Percentiles rank a stretch among this genome's conserved stretches.
Evolutionary conservation across 2,797 vertebrate genomes (phyloP).

Genomic region (Anomalospiza imberbis): DNA sequence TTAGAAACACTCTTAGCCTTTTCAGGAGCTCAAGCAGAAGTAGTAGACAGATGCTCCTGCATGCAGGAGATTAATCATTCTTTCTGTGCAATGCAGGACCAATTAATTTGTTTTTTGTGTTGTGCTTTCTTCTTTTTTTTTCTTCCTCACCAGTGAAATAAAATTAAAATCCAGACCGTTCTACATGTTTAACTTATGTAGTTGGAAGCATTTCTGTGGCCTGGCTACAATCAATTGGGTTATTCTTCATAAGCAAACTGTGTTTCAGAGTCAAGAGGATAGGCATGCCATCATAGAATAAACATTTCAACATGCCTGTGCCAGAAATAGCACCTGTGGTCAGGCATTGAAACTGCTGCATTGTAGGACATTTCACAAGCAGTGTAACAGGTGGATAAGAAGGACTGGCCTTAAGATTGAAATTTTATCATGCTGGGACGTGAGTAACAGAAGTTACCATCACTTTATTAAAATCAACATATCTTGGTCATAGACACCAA

Average conservation of each 20-base stretch:
- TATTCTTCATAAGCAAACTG: not conserved
- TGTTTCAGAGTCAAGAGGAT: not conserved
- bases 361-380: not conserved
- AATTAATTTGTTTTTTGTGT: not conserved
- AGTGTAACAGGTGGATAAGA: not conserved
- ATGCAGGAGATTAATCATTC: slow-evolving; percentile 32
- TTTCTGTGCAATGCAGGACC: not conserved
- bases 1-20: slow-evolving; percentile 60
- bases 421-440: not conserved
- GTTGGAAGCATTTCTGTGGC: not conserved
- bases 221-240: not conserved
- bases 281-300: not conserved
- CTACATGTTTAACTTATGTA: not conserved
- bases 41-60: slow-evolving; percentile 40
- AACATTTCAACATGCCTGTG: not conserved
- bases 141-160: not conserved
- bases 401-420: not conserved
- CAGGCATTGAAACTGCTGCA: not conserved
- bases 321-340: not conserved
- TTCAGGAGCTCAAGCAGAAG: slow-evolving; percentile 40
- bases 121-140: not conserved
- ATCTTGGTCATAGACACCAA: not conserved
- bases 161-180: not conserved
- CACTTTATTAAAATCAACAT: not conserved
- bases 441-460: not conserved